Base-by-base conservation (phyloP, 2,888 invertebrate species). In the Plusia festucae region DNA sequence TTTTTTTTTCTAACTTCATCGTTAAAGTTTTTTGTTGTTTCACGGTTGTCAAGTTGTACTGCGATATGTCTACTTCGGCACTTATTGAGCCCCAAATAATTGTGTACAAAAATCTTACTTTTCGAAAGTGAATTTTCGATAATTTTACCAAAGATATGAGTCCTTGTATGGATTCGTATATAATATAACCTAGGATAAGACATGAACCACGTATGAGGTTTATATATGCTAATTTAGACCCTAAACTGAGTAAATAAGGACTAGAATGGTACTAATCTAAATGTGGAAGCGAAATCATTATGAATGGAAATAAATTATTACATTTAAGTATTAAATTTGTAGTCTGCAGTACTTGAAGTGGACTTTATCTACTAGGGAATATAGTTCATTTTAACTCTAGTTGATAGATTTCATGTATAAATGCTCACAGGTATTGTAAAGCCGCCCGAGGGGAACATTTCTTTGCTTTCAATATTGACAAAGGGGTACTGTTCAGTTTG, bases 91-190 rank as follows among this genome's bases (percentile, higher is more conserved):
- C 34, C 57, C 65, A 65, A 74, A 15, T 55, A 57, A 61, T 76
- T 78, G 58, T 74, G 69, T 72, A 78, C 69, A 69, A 79, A 82
- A 78, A 72, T 73, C 60, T 73, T 78, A 72, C 63, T 71, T 79
- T 76, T 74, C 73, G 80, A 79, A 68, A 76, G 78, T 73, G 76
- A 73, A 60, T 86, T 89, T 90, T 90, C 70, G 87, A 89, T 87
- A 86, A 81, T 86, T 89, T 89, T 90, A 88, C 85, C 81, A 81
- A 82, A 60, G 70, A 69, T 75, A 82, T 75, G 77, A 78, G 65
- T 85, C 81, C 82, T 71, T 84, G 81, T 82, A 84, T 77, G 73
- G 82, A 77, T 70, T 78, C 76, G 71, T 79, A 70, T 76, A 68
- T 74, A 78, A 75, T 71, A 60, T 75, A 71, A 72, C 51, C 51